phyloP scores from a whole-genome alignment of 2,888 invertebrate species.

The Tolmerus cingulatus region DNA sequence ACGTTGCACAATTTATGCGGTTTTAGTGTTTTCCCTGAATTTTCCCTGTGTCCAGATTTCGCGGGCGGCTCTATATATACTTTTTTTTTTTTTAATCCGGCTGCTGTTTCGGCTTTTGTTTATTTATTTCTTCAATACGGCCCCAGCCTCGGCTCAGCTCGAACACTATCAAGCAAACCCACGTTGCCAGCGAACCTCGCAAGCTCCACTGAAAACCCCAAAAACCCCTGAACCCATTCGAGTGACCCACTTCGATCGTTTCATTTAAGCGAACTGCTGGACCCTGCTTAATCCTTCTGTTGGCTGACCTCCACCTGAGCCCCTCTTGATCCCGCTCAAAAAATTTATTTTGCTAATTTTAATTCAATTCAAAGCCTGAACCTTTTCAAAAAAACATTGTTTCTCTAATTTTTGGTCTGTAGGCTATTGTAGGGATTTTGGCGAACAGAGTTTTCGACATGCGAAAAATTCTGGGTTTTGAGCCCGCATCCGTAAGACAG shows the following conservation, averaged over 20 bases:
- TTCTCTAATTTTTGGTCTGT: background rate
- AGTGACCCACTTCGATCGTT: background rate
- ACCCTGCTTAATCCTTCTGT: background rate
- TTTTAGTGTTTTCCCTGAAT: constrained; percentile 37
- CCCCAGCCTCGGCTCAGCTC: background rate
- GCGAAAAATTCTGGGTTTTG: too few species aligned
- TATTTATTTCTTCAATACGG: constrained; percentile 38
- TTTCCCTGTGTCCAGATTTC: constrained; percentile 20
- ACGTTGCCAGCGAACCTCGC: background rate
- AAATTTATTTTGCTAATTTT: background rate
- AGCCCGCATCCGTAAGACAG: too few species aligned
- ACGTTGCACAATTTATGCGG: constrained; percentile 46
- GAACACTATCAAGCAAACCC: background rate
- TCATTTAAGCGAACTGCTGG: background rate
- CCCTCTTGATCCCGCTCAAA: background rate
- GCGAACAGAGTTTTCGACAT: background rate
- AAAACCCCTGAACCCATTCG: background rate
- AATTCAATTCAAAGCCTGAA: background rate
- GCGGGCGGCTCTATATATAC: background rate
- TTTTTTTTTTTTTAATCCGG: background rate
- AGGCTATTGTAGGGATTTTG: background rate
- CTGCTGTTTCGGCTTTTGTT: constrained; percentile 6
- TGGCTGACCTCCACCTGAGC: background rate
- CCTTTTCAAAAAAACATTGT: background rate
- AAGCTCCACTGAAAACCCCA: background rate